Percentiles rank a stretch among this genome's conserved stretches.
Evolutionary conservation across 2,888 invertebrate species (phyloP).

Genomic region (Pediacus dermestoides): DNA sequence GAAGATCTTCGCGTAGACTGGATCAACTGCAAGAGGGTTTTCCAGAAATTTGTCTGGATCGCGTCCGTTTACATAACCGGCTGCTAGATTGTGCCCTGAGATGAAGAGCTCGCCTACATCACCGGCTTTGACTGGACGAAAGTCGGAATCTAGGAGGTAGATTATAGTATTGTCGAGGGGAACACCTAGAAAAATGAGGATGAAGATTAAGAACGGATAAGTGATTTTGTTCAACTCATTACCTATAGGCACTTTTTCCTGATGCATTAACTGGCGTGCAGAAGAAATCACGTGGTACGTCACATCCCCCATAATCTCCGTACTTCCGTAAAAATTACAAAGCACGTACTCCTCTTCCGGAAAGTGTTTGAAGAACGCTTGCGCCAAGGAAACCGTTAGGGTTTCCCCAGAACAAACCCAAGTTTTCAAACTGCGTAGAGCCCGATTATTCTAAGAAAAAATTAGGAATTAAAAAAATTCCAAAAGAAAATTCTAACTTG

Average conservation of each 20-base stretch:
- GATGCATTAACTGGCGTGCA: slow-evolving; percentile 57
- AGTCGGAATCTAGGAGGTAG: slow-evolving; percentile 73
- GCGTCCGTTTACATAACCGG: slow-evolving; percentile 69
- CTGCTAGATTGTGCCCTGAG: slow-evolving; percentile 74
- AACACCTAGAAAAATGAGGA: slow-evolving; percentile 55
- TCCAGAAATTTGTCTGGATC: slow-evolving; percentile 71
- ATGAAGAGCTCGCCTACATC: slow-evolving; percentile 81
- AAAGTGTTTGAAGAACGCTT: slow-evolving; percentile 74
- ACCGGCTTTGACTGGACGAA: slow-evolving; percentile 67
- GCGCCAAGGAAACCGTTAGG: slow-evolving; percentile 65
- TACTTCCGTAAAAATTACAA: slow-evolving; percentile 88
- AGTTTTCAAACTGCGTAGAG: slow-evolving; percentile 60
- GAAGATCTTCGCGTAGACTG: slow-evolving; percentile 67
- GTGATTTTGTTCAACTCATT: slow-evolving; percentile 35
- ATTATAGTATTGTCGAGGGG: slow-evolving; percentile 78
- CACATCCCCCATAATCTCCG: slow-evolving; percentile 89
- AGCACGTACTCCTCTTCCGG: slow-evolving; percentile 62
- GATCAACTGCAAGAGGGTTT: slow-evolving; percentile 69
- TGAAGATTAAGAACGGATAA: background rate
- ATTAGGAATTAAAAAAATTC: slow-evolving; percentile 1
- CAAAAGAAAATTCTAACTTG: background rate
- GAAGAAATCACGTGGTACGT: slow-evolving; percentile 70
- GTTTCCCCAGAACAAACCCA: slow-evolving; percentile 90
- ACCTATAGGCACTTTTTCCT: slow-evolving; percentile 80
- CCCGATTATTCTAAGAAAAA: slow-evolving; percentile 6